Base-by-base conservation (phyloP, 2,888 invertebrate genomes). In the Cheilosia variabilis region DNA sequence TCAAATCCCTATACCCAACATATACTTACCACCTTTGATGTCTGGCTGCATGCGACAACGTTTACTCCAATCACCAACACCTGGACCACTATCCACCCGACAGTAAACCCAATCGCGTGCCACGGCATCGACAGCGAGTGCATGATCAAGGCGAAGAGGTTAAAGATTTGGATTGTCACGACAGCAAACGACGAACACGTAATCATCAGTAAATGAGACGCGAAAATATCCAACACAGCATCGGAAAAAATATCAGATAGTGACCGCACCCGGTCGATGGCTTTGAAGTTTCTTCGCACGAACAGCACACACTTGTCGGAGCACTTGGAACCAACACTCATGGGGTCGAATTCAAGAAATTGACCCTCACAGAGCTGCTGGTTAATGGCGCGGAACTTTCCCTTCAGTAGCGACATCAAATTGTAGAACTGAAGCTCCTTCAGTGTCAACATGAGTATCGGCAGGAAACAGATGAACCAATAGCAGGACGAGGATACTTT, bases 341-440 rank as follows among this genome's bases (percentile, higher is more conserved):
- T 9, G 1, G 72, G 50, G 4, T 60, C 57, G 37, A 43, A 57
- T 24, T 71, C 71, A 4, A 45, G 10, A 1, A 58, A 10, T 19
- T 55, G 66, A 13, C 22, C 45, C 34, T 84, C 63, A 2, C 71
- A 15, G 31, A 90, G 43, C 43, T 76, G 86, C 15, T 76, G 66
- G 24, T 90, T 90, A 15, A 90, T 84, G 0, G 84, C 15, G 15
- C 75, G 77, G 45, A 89, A 89, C 77, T 90, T 90, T 0, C 83
- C 69, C 76, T 88, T 89, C 0, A 90, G 53, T 4, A 90, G 69
- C 50, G 89, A 87, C 87, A 90, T 88, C 19, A 90, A 72, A 79
- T 89, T 90, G 41, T 88, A 89, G 75, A 90, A 90, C 68, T 89
- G 89, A 55, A 90, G 89, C 69, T 90, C 89, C 31, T 90, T 89